A percentile compares a stretch with the other conserved stretches of the same genome.
Conservation (phyloP, 1,140 invertebrate species). For the Caenorhabditis remanei region DNA sequence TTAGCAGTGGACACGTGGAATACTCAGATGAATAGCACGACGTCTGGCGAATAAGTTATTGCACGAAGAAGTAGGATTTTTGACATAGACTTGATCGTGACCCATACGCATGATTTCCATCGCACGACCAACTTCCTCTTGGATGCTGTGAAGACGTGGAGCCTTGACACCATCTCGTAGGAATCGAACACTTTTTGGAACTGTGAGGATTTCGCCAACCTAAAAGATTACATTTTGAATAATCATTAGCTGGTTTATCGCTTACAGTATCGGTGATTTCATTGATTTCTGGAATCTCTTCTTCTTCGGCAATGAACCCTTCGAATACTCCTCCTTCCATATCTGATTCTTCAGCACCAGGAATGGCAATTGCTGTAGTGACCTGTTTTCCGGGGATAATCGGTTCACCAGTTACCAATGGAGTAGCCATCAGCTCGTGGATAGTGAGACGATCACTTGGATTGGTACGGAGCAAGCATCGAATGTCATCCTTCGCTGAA, state of each 20-base stretch:
- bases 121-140: conserved; percentile 96
- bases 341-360: conserved; percentile 41
- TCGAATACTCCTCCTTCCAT: conserved; percentile 51
- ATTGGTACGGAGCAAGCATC: conserved; percentile 90
- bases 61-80: conserved; percentile 58
- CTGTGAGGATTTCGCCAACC: conserved; percentile 64
- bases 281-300: conserved; percentile 77
- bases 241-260: conserved; percentile 86
- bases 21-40: conserved; percentile 57
- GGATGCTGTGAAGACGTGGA: conserved; percentile 72
- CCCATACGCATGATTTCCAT: conserved; percentile 95
- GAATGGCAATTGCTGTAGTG: conserved; percentile 52
- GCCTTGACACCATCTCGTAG: conserved; percentile 67
- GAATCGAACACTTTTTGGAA: conserved; percentile 64
- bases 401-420: conserved; percentile 86
- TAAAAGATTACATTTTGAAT: conserved; percentile 85
- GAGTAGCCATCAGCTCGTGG: conserved; percentile 88
- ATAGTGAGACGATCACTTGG: conserved; percentile 89
- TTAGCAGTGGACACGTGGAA: conserved; percentile 62
- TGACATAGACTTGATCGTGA: conserved; percentile 82
- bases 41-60: conserved; percentile 62
- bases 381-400: conserved; percentile 33
- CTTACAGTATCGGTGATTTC: conserved; percentile 83
- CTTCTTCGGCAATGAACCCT: conserved; percentile 53
- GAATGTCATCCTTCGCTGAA: conserved; percentile 90